Evolutionary conservation across 2,888 invertebrate genomes (phyloP).

Genomic region (Agrypnus murinus): DNA sequence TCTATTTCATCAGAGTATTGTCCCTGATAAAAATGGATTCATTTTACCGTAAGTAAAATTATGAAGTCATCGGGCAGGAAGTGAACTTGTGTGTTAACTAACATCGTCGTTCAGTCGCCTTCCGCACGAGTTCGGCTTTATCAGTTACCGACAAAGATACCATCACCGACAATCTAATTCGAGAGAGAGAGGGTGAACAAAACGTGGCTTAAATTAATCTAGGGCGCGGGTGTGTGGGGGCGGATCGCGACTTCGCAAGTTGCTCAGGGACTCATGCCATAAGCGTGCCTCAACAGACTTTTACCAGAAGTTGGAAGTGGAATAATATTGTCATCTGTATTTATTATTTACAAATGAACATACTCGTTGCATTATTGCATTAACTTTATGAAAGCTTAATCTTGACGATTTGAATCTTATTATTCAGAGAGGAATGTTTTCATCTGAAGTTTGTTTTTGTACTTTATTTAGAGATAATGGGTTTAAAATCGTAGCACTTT

Average conservation of each 20-base stretch:
- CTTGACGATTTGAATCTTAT: too few relatives aligned
- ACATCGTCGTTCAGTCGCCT: slow-evolving; percentile 50
- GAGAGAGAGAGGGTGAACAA: slow-evolving; percentile 34
- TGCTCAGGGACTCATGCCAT: slow-evolving; percentile 51
- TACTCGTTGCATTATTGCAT: too few relatives aligned
- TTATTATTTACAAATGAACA: slow-evolving; percentile 25
- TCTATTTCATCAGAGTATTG: slow-evolving; percentile 26
- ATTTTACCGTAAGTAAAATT: slow-evolving; percentile 55
- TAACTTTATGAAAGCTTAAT: too few relatives aligned
- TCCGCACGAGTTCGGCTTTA: slow-evolving; percentile 43
- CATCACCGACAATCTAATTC: slow-evolving; percentile 5
- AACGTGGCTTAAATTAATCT: slow-evolving; percentile 35
- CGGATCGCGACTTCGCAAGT: slow-evolving; percentile 42
- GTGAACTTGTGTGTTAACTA: slow-evolving; percentile 58
- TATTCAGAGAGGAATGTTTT: too few relatives aligned
- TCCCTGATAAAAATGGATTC: slow-evolving; percentile 32
- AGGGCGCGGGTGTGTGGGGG: slow-evolving; percentile 52
- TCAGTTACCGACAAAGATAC: slow-evolving; percentile 39
- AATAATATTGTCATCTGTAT: slow-evolving; percentile 15
- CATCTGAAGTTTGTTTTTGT: too few relatives aligned
- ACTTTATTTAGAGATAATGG: too few relatives aligned
- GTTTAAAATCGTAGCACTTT: too few relatives aligned
- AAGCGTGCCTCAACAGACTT: slow-evolving; percentile 53
- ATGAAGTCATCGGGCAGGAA: slow-evolving; percentile 63
- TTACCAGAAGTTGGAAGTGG: slow-evolving; percentile 31